Conservation (phyloP, 2,113 vertebrate genomes). For the Megaptera novaeangliae region DNA sequence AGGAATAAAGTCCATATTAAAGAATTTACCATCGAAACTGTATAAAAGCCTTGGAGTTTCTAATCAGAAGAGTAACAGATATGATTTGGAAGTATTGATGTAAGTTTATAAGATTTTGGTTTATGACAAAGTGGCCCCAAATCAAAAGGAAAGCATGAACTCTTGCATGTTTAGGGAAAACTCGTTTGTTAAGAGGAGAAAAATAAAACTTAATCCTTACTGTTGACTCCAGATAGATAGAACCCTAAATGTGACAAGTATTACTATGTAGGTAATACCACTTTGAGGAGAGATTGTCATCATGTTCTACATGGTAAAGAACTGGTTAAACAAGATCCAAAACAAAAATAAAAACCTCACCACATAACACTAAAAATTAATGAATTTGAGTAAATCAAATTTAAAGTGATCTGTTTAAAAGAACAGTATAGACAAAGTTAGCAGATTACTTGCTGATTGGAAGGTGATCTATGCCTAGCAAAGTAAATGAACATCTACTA, state of each 20-base stretch:
- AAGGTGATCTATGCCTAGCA: not conserved
- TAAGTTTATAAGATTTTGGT: not conserved
- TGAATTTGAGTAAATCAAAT: not conserved
- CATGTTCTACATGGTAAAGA: not conserved
- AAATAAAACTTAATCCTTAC: not conserved
- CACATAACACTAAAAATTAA: not conserved
- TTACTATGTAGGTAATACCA: not conserved
- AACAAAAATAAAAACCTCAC: not conserved
- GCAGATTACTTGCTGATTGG: not conserved
- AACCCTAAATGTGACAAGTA: not conserved
- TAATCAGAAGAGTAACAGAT: not conserved
- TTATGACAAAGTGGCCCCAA: not conserved
- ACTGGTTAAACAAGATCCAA: not conserved
- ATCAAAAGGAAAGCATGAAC: not conserved
- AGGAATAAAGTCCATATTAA: not conserved
- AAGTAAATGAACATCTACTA: not conserved
- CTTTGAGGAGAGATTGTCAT: not conserved
- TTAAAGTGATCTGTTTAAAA: not conserved
- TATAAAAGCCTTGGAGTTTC: not conserved
- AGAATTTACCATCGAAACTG: not conserved
- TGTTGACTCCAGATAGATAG: not conserved
- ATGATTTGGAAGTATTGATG: not conserved
- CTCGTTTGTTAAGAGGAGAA: not conserved
- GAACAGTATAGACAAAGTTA: not conserved
- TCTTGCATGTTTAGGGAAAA: not conserved